These are phyloP conservation scores for Chionoecetes opilio DNA, from an alignment of 1,140 invertebrate species.

Conservation along the genomic window DNA sequence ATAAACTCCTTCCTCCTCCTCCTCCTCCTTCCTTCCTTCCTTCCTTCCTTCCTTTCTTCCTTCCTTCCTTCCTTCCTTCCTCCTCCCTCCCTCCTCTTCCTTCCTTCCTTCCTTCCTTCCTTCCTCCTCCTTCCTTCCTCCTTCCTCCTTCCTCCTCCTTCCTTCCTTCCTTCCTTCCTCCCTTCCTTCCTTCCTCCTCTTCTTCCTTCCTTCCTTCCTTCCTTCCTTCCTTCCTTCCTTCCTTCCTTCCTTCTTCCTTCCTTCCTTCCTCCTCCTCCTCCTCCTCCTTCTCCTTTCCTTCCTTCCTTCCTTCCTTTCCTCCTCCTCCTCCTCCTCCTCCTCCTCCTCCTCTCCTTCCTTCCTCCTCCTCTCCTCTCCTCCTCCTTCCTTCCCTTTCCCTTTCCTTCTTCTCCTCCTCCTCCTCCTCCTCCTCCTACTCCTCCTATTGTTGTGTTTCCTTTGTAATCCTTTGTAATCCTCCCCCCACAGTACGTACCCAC, in stretches of 20 bases:
- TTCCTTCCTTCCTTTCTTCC: no score
- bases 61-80: no score
- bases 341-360: neutral
- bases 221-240: neutral
- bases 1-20: neutral
- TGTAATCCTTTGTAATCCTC: neutral
- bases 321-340: neutral
- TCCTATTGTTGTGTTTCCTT: neutral
- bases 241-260: neutral
- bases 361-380: neutral
- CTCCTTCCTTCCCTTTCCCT: neutral
- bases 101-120: no score
- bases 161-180: neutral
- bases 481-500: constrained; percentile 78
- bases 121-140: neutral
- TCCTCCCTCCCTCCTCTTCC: no score
- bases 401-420: neutral
- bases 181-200: neutral
- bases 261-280: neutral
- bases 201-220: no score
- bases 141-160: no score
- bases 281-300: neutral
- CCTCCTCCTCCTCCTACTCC: neutral
- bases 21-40: constrained; percentile 31
- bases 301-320: neutral